Percentiles rank a stretch among this genome's conserved stretches.
These are phyloP conservation scores for Orestias chungarensis DNA, from an alignment of 2,797 vertebrate genomes.

Conservation along the genomic window DNA sequence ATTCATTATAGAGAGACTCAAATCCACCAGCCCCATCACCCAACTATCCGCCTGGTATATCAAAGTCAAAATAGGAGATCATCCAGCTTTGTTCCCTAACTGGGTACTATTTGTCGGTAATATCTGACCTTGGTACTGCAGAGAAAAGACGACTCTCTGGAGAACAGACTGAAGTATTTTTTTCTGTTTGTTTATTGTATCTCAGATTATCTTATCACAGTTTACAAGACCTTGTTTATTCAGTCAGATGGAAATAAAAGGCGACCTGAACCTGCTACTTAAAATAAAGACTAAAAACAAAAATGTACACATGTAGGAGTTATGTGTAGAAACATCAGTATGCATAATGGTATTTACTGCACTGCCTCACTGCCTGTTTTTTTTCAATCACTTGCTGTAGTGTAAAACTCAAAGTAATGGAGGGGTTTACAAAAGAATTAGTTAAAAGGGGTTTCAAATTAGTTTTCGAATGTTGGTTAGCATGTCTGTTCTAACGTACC, in stretches of 20 bases:
- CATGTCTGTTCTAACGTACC: background rate
- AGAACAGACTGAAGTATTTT: background rate
- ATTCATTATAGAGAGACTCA: conserved; percentile 29
- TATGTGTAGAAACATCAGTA: background rate
- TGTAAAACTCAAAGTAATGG: too few species aligned
- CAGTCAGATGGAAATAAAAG: background rate
- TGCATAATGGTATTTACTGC: background rate
- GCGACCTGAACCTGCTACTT: background rate
- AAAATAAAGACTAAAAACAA: background rate
- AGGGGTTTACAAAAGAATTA: background rate
- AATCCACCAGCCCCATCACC: conserved; percentile 9
- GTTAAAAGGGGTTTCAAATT: background rate
- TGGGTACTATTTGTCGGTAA: background rate
- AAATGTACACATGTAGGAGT: background rate
- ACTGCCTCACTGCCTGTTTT: too few species aligned
- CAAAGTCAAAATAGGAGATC: conserved; percentile 2
- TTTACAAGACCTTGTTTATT: background rate
- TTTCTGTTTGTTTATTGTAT: background rate
- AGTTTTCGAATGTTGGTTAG: background rate
- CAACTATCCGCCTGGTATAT: conserved; percentile 3
- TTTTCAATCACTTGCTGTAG: too few species aligned
- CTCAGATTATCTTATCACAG: background rate
- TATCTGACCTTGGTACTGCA: conserved; percentile 10
- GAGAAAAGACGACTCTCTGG: background rate
- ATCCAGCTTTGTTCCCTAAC: background rate